Base-by-base conservation (phyloP, 2,888 invertebrate genomes). In the Hydroisotoma schaefferi region DNA sequence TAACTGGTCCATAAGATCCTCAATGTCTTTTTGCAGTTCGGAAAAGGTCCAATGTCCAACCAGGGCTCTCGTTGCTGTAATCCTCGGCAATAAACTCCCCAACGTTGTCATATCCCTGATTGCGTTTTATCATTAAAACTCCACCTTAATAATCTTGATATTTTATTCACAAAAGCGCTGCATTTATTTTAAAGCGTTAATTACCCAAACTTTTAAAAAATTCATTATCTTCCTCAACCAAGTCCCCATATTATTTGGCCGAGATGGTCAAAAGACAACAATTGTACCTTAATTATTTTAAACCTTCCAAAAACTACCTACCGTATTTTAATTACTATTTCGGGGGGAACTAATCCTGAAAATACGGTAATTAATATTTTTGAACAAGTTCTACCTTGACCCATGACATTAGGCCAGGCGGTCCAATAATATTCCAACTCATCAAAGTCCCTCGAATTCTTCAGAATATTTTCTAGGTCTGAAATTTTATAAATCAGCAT, bases 371-470 rank as follows among this genome's bases (percentile, higher is more conserved):
- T 33, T 33, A 15, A 15, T 33, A 6, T 10, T 10, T 33, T 33
- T 33, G 15, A 15, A 15, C 6, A 33, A 33, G 33, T n/a, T n/a
- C 33, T 8, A 46, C 46, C 46, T 18, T 49, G 5, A 12, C 40
- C 26, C 54, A 54, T 54, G 10, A 43, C n/a, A 20, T 54, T 43
- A 25, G 38, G 54, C 54, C 54, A 54, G 6, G 40, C 54, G 2
- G 38, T 38, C 38, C 38, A 54, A 25, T 40, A 38, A 33, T 54
- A 43, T 23, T 22, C 54, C 18, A 40, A 22, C 22, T 54, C 43
- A 23, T 38, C 40, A 8, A 23, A 40, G 25, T 54, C 40, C 18
- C 4, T 37, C 3, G 23, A 38, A 8, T 18, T 54, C 22, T 38
- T 25, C 26, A 38, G 6, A 26, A 54, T 25, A 23, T 54, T 18